phyloP scores from a whole-genome alignment of 2,797 vertebrate genomes.

The Sebastes itinus region DNA sequence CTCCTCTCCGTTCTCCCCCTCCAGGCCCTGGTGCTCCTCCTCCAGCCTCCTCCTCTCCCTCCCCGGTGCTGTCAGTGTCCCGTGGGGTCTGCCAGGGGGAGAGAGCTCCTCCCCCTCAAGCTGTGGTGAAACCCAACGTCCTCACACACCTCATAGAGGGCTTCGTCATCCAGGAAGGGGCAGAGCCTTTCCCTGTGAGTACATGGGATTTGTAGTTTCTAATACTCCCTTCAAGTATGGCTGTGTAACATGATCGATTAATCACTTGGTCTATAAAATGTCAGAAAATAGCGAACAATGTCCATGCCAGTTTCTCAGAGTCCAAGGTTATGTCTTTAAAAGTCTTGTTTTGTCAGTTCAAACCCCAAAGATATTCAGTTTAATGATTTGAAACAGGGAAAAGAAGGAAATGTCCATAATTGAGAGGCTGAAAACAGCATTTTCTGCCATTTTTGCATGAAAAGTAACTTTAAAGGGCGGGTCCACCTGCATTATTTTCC shows the following conservation, averaged over 20 bases:
- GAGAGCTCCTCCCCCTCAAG: conserved; percentile 90
- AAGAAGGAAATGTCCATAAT: not conserved
- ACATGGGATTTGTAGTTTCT: not conserved
- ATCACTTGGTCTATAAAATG: not conserved
- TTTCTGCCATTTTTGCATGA: not conserved
- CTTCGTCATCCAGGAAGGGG: conserved; percentile 98
- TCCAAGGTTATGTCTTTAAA: not conserved
- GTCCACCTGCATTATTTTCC: no score
- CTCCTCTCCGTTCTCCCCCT: not conserved
- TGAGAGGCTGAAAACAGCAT: not conserved
- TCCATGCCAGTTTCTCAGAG: not conserved
- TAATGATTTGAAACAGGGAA: not conserved
- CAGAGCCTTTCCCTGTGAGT: conserved; percentile 97
- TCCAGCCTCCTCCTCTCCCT: conserved; percentile 33
- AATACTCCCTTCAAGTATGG: fast-evolving
- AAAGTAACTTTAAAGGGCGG: not conserved
- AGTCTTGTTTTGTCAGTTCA: not conserved
- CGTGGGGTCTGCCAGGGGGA: conserved; percentile 82
- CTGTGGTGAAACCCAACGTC: conserved; percentile 96
- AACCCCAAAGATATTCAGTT: no score
- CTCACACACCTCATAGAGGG: conserved; percentile 98
- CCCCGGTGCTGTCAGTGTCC: conserved; percentile 72
- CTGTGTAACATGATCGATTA: not conserved
- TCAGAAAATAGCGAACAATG: not conserved
- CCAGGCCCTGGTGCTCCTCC: conserved; percentile 38